Base-by-base conservation (phyloP, 2,113 vertebrate species). In the Sciurus niger region DNA sequence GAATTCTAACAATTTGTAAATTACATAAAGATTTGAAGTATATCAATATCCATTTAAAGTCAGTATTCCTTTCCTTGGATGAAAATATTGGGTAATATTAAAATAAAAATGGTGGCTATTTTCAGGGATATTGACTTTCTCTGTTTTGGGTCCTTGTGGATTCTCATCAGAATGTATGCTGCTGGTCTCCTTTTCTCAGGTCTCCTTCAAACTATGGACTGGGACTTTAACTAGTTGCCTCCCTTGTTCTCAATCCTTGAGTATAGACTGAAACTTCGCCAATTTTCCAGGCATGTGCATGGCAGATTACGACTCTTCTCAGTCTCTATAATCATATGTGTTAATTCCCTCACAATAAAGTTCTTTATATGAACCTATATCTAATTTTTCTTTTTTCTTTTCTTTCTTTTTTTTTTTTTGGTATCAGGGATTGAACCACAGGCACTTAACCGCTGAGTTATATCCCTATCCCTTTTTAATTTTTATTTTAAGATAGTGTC, bases 61-160 rank as follows among this genome's bases (percentile, higher is more conserved):
- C 30, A 30, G 46, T 20, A 2, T 74, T 37, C 43, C 7, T 24
- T 60, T 96, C 84, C n/a, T 89, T 53, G 1, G 28, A 3, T 76
- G 9, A 97, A 93, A 89, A 85, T 73, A 5, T 51, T 89, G 25
- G n/a, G 4, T 91, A 20, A 5, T 63, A 60, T 32, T 93, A 51
- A 65, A 76, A 84, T 87, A 4, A 76, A 87, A 90, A 72, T 43
- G 34, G 13, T 63, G 70, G 3, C 10, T 90, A 24, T 43, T 67
- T 68, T 9, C 46, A 48, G 37, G 22, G 30, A 77, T 30, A 18
- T 18, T 28, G 43, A 2, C 22, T 14, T 24, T 63, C 30, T 8
- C 40, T 48, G 22, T 16, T 28, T 73, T 34, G 16, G 14, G 16
- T 34, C 9, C 34, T 20, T 72, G 40, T 51, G 13, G 14, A 78